These are phyloP conservation scores for Nymphalis polychloros DNA, from an alignment of 2,888 invertebrate species.

Conservation along the genomic window DNA sequence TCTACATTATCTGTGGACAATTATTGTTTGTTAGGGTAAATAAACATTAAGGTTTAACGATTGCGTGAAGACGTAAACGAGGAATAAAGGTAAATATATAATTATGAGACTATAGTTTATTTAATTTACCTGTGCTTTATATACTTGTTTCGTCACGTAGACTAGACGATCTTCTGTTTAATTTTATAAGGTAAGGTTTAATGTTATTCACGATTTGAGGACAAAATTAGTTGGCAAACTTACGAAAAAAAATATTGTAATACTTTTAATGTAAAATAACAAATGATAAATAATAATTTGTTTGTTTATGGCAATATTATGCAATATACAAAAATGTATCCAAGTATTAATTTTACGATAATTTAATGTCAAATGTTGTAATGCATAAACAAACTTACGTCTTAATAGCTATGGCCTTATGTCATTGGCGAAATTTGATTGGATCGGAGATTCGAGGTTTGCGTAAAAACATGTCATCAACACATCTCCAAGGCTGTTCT, in stretches of 20 bases:
- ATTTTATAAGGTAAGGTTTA: slow-evolving; percentile 3
- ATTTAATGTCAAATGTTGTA: slow-evolving; percentile 21
- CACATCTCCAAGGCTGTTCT: slow-evolving; percentile 44
- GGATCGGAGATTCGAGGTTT: slow-evolving; percentile 40
- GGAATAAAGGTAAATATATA: slow-evolving; percentile 56
- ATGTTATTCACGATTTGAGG: slow-evolving; percentile 10
- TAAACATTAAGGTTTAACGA: slow-evolving; percentile 47
- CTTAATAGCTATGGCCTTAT: slow-evolving; percentile 27
- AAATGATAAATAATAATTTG: not conserved
- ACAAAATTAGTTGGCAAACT: not conserved
- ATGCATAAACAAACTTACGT: slow-evolving; percentile 28
- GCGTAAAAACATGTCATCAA: slow-evolving; percentile 43
- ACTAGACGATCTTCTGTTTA: slow-evolving; percentile 14
- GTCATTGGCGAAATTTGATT: slow-evolving; percentile 40
- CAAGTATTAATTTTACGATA: slow-evolving; percentile 7
- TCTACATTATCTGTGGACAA: slow-evolving; percentile 51
- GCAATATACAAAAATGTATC: slow-evolving; percentile 1
- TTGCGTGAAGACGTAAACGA: slow-evolving; percentile 46
- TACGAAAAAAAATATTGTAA: not conserved
- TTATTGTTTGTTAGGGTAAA: slow-evolving; percentile 43
- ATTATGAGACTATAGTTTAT: slow-evolving; percentile 39
- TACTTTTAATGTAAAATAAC: too few relatives aligned
- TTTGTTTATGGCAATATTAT: not conserved
- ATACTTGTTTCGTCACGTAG: slow-evolving; percentile 25
- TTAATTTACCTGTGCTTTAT: slow-evolving; percentile 32